phyloP scores from a whole-genome alignment of 2,888 invertebrate species.

The Watsonalla cultraria region DNA sequence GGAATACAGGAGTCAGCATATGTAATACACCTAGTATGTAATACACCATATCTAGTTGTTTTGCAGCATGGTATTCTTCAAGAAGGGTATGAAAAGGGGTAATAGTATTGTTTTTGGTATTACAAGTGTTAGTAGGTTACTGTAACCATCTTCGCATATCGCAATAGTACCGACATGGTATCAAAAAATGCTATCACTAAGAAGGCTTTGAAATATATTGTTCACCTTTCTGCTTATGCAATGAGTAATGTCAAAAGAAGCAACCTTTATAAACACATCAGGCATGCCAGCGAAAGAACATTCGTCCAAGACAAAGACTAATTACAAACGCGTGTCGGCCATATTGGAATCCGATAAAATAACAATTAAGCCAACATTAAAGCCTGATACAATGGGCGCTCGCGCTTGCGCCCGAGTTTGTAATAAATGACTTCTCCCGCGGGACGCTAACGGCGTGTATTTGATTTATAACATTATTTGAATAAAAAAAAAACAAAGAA shows the following conservation, averaged over 20 bases:
- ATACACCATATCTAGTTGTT: too few relatives aligned
- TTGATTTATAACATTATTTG: slow-evolving; percentile 75
- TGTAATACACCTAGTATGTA: too few relatives aligned
- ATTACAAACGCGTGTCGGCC: slow-evolving; percentile 61
- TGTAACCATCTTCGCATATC: too few relatives aligned
- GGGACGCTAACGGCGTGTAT: slow-evolving; percentile 64
- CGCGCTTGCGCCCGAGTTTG: slow-evolving; percentile 53
- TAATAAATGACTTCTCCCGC: slow-evolving; percentile 67
- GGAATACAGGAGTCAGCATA: too few relatives aligned
- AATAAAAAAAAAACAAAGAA: slow-evolving; percentile 55
- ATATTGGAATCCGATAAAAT: slow-evolving; percentile 73
- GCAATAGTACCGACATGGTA: background rate
- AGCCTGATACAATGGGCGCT: slow-evolving; percentile 58
- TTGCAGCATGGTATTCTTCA: background rate
- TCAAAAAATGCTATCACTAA: background rate
- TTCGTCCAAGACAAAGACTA: slow-evolving; percentile 43
- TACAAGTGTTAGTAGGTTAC: background rate
- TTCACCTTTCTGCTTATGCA: background rate
- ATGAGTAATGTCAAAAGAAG: background rate
- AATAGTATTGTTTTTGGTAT: too few relatives aligned
- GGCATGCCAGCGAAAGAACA: slow-evolving; percentile 15
- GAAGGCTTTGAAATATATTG: background rate
- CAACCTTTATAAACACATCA: background rate
- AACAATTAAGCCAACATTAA: slow-evolving; percentile 73
- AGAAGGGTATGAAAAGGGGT: too few relatives aligned